phyloP scores from a whole-genome alignment of 2,888 invertebrate species.

The Meghimatium bilineatum region DNA sequence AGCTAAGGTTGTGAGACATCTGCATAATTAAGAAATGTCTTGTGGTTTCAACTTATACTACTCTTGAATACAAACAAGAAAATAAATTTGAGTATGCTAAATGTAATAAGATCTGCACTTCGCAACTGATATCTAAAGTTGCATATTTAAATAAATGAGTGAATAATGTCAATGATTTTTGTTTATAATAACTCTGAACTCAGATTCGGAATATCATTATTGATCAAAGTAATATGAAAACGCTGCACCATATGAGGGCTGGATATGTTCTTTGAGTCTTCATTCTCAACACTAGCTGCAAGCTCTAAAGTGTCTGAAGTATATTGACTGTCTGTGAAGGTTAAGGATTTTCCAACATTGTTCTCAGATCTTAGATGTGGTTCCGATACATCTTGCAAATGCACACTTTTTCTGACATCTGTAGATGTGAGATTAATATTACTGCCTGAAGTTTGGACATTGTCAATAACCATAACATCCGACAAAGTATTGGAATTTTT shows the following conservation, averaged over 20 bases:
- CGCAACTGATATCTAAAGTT: not conserved
- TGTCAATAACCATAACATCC: not conserved
- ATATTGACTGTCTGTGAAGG: conserved; percentile 9
- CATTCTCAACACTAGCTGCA: not conserved
- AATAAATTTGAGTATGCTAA: not conserved
- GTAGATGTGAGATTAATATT: not conserved
- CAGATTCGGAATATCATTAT: conserved; percentile 33
- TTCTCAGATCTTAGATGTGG: not conserved
- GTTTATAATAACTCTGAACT: conserved; percentile 28
- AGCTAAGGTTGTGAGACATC: not conserved
- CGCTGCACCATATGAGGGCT: conserved; percentile 45
- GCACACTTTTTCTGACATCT: not conserved
- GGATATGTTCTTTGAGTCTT: conserved; percentile 3
- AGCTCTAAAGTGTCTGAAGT: not conserved
- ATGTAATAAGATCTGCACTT: not conserved
- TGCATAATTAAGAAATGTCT: not conserved
- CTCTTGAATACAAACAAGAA: not conserved
- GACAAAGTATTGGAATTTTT: conserved; percentile 3
- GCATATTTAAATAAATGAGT: not conserved
- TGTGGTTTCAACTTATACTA: not conserved
- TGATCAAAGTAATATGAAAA: conserved; percentile 51
- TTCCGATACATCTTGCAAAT: not conserved
- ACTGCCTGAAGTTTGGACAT: not conserved
- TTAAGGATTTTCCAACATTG: not conserved
- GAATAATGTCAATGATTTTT: not conserved